phyloP scores from a whole-genome alignment of 2,113 vertebrate genomes.

The Psephotus haematonotus region DNA sequence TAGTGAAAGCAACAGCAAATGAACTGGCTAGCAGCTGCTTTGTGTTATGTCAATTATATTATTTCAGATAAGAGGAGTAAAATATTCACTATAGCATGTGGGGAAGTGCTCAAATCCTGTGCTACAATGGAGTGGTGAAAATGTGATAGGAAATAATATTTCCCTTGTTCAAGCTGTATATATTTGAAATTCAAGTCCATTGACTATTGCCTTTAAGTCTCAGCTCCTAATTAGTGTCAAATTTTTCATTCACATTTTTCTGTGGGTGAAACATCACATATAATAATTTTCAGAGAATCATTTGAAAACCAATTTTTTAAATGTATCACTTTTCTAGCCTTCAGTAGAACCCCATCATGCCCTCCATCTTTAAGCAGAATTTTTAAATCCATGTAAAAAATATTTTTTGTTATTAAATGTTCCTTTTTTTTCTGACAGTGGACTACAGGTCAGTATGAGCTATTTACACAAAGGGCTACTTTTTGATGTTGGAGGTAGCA shows the following conservation, averaged over 20 bases:
- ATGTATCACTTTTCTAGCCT: background rate
- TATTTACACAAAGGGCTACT: background rate
- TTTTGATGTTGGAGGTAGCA: background rate
- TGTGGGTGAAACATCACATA: background rate
- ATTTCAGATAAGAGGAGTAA: background rate
- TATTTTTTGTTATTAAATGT: background rate
- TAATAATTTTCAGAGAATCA: background rate
- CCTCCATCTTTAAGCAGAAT: background rate
- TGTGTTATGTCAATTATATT: background rate
- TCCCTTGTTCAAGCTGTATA: background rate
- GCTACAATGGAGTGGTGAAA: background rate
- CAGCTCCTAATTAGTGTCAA: background rate
- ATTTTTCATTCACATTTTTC: background rate
- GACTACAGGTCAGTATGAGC: background rate
- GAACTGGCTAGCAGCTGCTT: background rate
- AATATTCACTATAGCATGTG: background rate
- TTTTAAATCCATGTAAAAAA: background rate
- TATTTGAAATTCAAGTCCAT: background rate
- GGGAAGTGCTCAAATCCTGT: background rate
- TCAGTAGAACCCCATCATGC: background rate
- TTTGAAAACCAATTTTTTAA: background rate
- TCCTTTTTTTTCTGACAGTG: background rate
- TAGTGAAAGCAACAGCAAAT: constrained; percentile 6
- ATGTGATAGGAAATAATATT: background rate
- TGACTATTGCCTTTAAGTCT: background rate